Evolutionary conservation across 1,140 invertebrate genomes (phyloP).

Genomic region (Leptopilina clavipes): DNA sequence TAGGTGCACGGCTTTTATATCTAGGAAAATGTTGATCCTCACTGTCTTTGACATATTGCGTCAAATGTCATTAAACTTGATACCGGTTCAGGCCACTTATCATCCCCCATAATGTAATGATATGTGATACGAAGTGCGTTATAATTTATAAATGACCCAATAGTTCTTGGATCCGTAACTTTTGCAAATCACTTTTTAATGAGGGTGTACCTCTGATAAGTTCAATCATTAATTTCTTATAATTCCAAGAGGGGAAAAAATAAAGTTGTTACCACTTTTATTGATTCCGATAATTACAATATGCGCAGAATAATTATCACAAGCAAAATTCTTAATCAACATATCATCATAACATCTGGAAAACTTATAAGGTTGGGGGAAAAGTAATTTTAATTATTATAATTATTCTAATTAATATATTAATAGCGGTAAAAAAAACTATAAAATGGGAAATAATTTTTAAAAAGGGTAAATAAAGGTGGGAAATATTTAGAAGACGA

Average conservation of each 20-base stretch:
- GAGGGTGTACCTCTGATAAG: background rate
- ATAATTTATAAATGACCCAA: background rate
- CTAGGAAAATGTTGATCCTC: conserved; percentile 35
- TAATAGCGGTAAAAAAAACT: no score
- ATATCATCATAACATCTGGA: no score
- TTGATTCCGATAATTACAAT: background rate
- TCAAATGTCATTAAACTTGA: conserved; percentile 55
- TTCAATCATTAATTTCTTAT: background rate
- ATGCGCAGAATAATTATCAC: background rate
- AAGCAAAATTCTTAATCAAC: no score
- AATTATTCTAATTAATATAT: no score
- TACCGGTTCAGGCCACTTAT: conserved; percentile 50
- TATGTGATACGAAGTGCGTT: background rate
- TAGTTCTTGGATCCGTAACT: no score
- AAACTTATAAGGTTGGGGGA: no score
- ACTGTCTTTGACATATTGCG: conserved; percentile 53
- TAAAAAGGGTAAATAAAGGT: no score
- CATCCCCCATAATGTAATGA: background rate
- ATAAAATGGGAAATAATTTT: no score
- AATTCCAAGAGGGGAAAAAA: background rate
- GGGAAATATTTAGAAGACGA: no score
- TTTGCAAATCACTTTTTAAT: conserved; percentile 21
- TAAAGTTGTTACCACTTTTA: no score
- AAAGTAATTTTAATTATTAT: no score
- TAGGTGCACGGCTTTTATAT: conserved; percentile 51